Conservation (phyloP, 2,113 vertebrate genomes). For the Nycticryphes semicollaris region DNA sequence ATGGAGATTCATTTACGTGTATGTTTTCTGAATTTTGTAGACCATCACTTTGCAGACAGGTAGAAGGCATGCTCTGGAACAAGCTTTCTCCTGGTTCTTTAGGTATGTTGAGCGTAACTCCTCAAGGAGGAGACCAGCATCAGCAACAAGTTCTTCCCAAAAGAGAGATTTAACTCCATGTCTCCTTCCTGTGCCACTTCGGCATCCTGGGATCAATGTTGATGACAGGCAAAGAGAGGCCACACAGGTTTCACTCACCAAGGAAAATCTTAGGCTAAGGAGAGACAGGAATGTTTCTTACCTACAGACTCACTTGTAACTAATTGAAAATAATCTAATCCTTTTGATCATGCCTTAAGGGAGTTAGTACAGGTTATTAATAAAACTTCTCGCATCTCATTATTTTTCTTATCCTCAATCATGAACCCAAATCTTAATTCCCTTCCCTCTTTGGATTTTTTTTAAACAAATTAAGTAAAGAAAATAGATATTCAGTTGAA, state of each 20-base stretch:
- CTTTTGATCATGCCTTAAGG: background rate
- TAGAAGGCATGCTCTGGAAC: background rate
- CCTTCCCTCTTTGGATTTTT: background rate
- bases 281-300: background rate
- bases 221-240: background rate
- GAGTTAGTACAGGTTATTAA: background rate
- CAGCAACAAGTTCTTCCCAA: background rate
- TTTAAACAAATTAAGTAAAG: background rate
- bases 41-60: background rate
- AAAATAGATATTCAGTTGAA: background rate
- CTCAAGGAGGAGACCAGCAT: background rate
- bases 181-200: background rate
- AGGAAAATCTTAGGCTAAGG: background rate
- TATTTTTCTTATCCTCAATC: background rate
- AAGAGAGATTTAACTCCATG: fast-evolving
- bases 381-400: background rate
- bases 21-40: background rate
- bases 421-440: background rate
- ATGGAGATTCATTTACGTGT: fast-evolving
- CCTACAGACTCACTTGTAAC: background rate
- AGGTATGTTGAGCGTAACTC: background rate
- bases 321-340: background rate
- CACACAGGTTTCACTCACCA: background rate
- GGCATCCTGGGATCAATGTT: background rate
- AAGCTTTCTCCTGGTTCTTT: background rate